Evolutionary conservation across 2,797 vertebrate genomes (phyloP), one percentile per base, ranked within the genome.

Genomic region (Crax fasciolata): DNA sequence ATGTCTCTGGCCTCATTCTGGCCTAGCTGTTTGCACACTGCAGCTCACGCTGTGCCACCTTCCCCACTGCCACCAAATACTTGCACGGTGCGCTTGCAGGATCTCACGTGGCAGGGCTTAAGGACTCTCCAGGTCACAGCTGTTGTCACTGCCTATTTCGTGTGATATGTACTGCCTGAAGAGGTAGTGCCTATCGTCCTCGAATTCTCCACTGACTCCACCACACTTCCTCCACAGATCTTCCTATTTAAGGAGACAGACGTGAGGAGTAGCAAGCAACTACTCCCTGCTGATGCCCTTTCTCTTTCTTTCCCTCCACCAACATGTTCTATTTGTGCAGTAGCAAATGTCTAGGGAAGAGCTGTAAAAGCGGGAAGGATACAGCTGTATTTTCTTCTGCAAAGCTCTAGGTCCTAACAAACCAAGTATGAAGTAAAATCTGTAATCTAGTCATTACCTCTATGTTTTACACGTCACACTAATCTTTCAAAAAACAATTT

Each of bases 21-120:
- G 23, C 1, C 0, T 2, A 35, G 46, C 23, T 54, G 32, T 23
- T 25, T 32, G 8, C 25, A 18, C 3, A 6, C 54, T 62, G 6
- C 11, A 21, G 57, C 28, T 49, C 39, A 24, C 3, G 9, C 19
- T 21, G 5, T 14, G 49, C 5, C 59, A 70, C 16, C 25, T n/a
- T 68, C 55, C 58, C 13, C 24, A 6, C 25, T 25, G 71, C 27
- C 89, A 77, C 54, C n/a, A 11, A 76, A 77, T 44, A 57, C 2
- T 0, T 23, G 7, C 5, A 46, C 15, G 43, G 48, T 1, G 65
- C 3, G 66, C 54, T 52, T 51, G 52, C 32, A 80, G 61, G 16
- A 71, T 30, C 55, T 77, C 68, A 62, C 3, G 1, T 2, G 8
- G 70, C 58, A 71, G 21, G 16, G 54, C 44, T 48, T 55, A 11